Evolutionary conservation across 1,140 invertebrate genomes (phyloP).

Genomic region (Calosoma granatense): DNA sequence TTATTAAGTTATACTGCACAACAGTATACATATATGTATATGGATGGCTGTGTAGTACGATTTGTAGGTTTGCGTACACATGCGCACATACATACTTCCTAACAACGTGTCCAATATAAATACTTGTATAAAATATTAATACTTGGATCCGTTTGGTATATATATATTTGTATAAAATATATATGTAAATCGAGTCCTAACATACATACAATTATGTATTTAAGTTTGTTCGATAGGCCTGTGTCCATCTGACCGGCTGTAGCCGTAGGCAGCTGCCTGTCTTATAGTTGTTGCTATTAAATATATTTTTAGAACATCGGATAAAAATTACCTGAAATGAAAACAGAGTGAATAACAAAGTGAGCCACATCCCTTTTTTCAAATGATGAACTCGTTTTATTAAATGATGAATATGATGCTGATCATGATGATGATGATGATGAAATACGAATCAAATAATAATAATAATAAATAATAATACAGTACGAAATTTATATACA

Average conservation of each 20-base stretch:
- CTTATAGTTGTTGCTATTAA: constrained; percentile 19
- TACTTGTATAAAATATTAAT: neutral
- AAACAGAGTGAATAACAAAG: constrained; percentile 24
- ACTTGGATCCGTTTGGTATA: neutral
- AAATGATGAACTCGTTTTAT: constrained; percentile 8
- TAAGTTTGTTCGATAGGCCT: neutral
- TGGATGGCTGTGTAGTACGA: no score
- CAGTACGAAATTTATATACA: constrained; percentile 13
- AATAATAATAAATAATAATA: constrained; percentile 14
- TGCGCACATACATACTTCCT: no score
- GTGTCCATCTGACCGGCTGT: constrained; percentile 3
- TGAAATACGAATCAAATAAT: constrained; percentile 14
- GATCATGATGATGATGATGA: no score
- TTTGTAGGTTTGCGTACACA: no score
- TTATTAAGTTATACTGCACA: no score
- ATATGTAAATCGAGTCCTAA: no score
- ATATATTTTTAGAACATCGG: constrained; percentile 21
- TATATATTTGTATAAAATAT: neutral
- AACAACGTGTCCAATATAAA: neutral
- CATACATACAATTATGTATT: no score
- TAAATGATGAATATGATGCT: no score
- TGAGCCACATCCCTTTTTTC: constrained; percentile 26
- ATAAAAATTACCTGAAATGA: constrained; percentile 29
- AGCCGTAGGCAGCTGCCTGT: constrained; percentile 17
- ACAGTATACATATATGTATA: no score